Base-by-base conservation (phyloP, 2,113 vertebrate species). In the Eublepharis macularius region DNA sequence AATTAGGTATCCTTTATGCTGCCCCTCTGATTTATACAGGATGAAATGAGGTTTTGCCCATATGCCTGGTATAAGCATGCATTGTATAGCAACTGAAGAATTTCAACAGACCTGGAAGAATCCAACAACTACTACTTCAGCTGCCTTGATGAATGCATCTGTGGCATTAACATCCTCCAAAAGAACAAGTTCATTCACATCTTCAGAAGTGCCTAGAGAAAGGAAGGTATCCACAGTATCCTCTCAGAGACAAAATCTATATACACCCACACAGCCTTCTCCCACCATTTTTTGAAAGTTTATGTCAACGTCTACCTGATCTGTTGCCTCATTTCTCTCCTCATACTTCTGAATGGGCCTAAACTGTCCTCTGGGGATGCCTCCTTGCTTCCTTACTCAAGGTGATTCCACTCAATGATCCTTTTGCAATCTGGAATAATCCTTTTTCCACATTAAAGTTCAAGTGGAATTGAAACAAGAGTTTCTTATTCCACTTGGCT, bases 71-170 rank as follows among this genome's bases (percentile, higher is more conserved):
- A 70, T 13, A 11, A 73, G 16, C 51, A 24, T 24, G 13, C 47
- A 75, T 73, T n/a, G 65, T 76, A 36, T 26, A 65, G 21, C n/a
- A 29, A 4, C 54, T 45, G 39, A 75, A 3, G 10, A 29, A 68
- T 85, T 17, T 54, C 39, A 82, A 95, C 95, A 81, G 87, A 99
- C 99, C 98, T 99, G 96, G 86, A 99, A 96, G 94, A 99, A 99
- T 89, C 98, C 98, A 74, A 99, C 54, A 80, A 98, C 92, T 0
- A 92, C 97, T 92, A 99, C 96, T 54, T 99, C 98, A 0, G 95
- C 96, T 2, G 96, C 88, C 16, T 94, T 81, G 5, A 98, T 85
- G 88, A 99, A 98, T 84, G 97, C 92, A 93, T 95, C 83, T 0
- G 94, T 92, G 2, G 97, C 95, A 36, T 87, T 51, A 0, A 95